Evolutionary conservation across 2,113 vertebrate species (phyloP), one percentile per base, ranked within the genome.

Genomic region (Sus scrofa): DNA sequence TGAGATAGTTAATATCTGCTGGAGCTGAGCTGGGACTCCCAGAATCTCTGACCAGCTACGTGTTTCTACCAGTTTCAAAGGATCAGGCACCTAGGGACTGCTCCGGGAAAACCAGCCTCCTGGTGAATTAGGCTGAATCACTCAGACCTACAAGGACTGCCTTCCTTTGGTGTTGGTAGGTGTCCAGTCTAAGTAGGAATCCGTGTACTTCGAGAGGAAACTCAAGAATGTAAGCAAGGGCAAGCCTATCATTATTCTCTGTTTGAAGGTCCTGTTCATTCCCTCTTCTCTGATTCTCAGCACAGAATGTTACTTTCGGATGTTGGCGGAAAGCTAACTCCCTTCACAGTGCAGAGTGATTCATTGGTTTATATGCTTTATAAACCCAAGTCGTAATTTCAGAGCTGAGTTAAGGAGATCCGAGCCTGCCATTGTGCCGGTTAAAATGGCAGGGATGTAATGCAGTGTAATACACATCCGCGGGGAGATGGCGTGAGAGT

Each of bases 311-410:
- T 95, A 97, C 93, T 71, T 95, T 93, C 86, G 84, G 79, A 91
- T 85, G 91, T 75, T 89, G 62, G 86, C 63, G 95, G 93, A 94
- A 97, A 92, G 84, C 91, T 78, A 94, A 95, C 91, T 97, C 95
- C 93, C 86, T 96, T 83, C 94, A 95, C 95, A 77, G 86, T 93
- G 86, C 39, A 93, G 96, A 94, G 95, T 96, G 96, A 98, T 96
- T 96, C 93, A 97, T 88, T 73, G 90, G 67, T 90, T 97, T 96
- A 97, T 92, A 95, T 58, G 88, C 71, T 90, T 96, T 96, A 97
- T 90, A 95, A 96, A 97, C 52, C 87, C 86, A 83, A 92, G 88
- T 95, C 96, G 97, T 97, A 93, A 97, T 97, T 98, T 98, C 84
- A 71, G 95, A 88, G 68, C 90, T 92, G 92, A 95, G 71, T 92